A percentile compares a stretch with the other conserved stretches of the same genome.
Evolutionary conservation across 2,888 invertebrate genomes (phyloP).

Genomic region (Phyllotreta striolata): DNA sequence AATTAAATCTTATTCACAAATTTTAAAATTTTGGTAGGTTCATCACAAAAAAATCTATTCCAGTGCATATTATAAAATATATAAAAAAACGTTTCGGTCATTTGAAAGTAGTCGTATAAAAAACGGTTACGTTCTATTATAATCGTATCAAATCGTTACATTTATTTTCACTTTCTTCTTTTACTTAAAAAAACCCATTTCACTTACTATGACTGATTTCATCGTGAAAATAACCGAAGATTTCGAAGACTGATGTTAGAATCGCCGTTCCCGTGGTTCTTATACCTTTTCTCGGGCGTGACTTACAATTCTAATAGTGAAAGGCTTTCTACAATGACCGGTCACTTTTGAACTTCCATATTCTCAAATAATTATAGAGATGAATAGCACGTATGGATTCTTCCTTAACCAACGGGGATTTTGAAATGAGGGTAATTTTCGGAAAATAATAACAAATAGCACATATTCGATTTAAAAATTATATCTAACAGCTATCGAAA

Average conservation of each 20-base stretch:
- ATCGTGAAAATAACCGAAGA: constrained; percentile 32
- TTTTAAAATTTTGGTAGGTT: no score
- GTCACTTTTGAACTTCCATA: constrained; percentile 9
- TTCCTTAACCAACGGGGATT: not conserved
- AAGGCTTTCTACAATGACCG: constrained; percentile 44
- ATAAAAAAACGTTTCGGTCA: not conserved
- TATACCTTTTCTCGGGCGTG: constrained; percentile 47
- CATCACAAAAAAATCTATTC: not conserved
- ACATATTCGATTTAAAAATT: no score
- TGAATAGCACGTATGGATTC: not conserved
- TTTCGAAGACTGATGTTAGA: constrained; percentile 40
- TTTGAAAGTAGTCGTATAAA: not conserved
- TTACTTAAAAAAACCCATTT: constrained; percentile 8
- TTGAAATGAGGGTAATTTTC: not conserved
- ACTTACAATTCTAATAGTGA: constrained; percentile 39
- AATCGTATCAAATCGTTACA: constrained; percentile 11
- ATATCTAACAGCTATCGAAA: no score
- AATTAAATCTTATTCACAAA: no score
- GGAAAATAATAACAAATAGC: no score
- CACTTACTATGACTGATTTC: constrained; percentile 44
- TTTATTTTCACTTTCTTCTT: constrained; percentile 9
- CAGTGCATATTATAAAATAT: not conserved
- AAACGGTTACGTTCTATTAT: not conserved
- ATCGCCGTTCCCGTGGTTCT: constrained; percentile 39
- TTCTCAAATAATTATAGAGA: not conserved